These are phyloP conservation scores for Heterohyrax brucei DNA, from an alignment of 2,797 vertebrate genomes.

Conservation along the genomic window DNA sequence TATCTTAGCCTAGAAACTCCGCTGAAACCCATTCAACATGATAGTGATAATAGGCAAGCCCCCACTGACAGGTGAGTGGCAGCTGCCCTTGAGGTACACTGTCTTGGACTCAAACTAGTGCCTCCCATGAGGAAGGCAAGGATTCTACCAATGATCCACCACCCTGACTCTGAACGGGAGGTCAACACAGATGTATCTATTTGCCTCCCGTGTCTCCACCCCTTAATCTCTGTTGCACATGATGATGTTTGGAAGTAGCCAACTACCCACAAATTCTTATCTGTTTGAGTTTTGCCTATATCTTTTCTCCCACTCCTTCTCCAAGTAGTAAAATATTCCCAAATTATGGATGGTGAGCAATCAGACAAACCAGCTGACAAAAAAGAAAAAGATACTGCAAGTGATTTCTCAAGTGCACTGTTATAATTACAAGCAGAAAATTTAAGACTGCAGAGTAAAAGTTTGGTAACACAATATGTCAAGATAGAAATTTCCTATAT, in stretches of 20 bases:
- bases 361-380: not conserved
- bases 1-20: too few relatives aligned
- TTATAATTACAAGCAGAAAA: not conserved
- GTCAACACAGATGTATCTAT: not conserved
- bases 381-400: not conserved
- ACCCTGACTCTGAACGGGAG: not conserved
- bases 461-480: not conserved
- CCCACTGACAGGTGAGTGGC: too few relatives aligned
- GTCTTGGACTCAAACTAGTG: too few relatives aligned
- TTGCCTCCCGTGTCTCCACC: too few relatives aligned
- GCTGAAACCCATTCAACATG: too few relatives aligned
- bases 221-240: not conserved
- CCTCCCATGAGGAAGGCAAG: too few relatives aligned
- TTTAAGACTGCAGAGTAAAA: not conserved
- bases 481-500: not conserved
- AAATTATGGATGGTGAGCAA: not conserved
- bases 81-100: too few relatives aligned
- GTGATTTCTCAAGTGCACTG: not conserved
- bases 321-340: not conserved
- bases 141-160: too few relatives aligned
- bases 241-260: not conserved
- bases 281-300: not conserved
- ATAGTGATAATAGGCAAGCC: too few relatives aligned
- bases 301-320: not conserved
- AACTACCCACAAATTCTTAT: not conserved